Percentiles rank a stretch among this genome's conserved stretches.
Evolutionary conservation across 2,113 vertebrate species (phyloP).

Genomic region (Nyctibius bracteatus): DNA sequence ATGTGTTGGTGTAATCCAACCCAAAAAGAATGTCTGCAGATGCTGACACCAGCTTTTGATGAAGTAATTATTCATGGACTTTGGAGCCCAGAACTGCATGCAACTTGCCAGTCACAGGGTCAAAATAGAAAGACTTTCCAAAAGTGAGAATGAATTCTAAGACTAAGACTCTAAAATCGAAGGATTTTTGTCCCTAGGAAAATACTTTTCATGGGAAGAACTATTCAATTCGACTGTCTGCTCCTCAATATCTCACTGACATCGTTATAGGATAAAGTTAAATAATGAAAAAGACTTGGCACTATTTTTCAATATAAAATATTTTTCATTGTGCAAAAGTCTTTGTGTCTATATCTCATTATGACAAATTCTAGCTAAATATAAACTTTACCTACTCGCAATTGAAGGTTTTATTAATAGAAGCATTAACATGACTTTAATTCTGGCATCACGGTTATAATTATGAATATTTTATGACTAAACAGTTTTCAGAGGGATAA

Average conservation of each 20-base stretch:
- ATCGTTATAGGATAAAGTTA: background rate
- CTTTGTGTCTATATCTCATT: background rate
- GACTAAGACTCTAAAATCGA: background rate
- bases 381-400: background rate
- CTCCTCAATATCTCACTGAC: background rate
- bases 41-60: background rate
- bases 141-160: background rate
- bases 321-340: background rate
- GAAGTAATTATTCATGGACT: background rate
- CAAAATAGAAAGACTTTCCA: background rate
- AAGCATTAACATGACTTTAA: background rate
- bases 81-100: background rate
- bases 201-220: background rate
- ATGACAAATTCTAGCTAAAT: background rate
- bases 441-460: background rate
- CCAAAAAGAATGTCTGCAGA: background rate
- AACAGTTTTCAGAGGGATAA: slow-evolving; percentile 21
- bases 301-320: background rate
- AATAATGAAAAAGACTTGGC: background rate
- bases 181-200: background rate
- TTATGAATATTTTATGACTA: slow-evolving; percentile 9
- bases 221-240: background rate
- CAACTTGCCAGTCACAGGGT: background rate
- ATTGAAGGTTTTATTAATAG: background rate
- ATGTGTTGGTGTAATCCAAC: background rate